Evolutionary conservation across 2,113 vertebrate genomes (phyloP), one percentile per base, ranked within the genome.

Genomic region (Elachura formosa): DNA sequence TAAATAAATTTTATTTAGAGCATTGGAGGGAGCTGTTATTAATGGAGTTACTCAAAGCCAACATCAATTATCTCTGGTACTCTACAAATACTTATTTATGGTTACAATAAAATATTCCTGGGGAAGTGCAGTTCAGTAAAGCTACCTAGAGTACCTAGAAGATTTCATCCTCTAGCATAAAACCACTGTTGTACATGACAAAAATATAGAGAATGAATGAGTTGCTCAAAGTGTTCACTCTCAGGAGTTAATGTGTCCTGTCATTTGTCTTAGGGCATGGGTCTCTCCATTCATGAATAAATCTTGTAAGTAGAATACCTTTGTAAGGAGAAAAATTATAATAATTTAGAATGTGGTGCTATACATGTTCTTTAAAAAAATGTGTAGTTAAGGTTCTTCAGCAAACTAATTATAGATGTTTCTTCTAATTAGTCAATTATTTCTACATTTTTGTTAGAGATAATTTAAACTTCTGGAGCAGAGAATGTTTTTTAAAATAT

Each of bases 1-100:
- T 95, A 96, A 94, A 97, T 96, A 94, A 83, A 72, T 84, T 84
- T 96, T 96, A 93, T 92, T 96, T 90, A 93, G 80, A 95, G 58
- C 66, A 43, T 90, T 77, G 63, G 63, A 95, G 45, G 59, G 63
- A 94, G 84, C 48, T 63, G 80, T 85, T 96, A 87, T 92, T 96
- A 96, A 93, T 33, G 19, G 76, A 90, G 86, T 94, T 96, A 78
- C 55, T 92, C 68, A 59, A 36, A 75, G 89, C 81, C 67, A 94
- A 51, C 87, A 96, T 97, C 78, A 96, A 90, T 95, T 94, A 94
- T 94, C 80, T 79, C 72, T 88, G 84, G 38, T 78, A 88, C 86
- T 94, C 61, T 79, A 84, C 64, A 91, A 90, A 83, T 78, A 72
- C 59, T 91, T 96, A 75, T 96, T 97, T 97, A 92, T 90, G 62